Evolutionary conservation across 2,113 vertebrate genomes (phyloP).

Genomic region (Brachypteracias leptosomus): DNA sequence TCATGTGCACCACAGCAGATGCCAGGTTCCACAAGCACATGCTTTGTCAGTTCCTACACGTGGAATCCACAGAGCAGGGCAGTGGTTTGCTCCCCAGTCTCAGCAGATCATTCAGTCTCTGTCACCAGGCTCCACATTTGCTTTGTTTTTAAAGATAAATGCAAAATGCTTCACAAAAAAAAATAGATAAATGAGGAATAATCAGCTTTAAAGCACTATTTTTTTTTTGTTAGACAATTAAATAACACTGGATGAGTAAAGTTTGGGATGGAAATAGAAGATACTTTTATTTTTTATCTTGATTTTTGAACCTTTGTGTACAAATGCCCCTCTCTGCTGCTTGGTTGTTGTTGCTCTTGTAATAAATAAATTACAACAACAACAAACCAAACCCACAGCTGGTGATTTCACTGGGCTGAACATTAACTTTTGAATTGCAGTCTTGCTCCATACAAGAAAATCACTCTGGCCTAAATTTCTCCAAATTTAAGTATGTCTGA

Average conservation of each 20-base stretch:
- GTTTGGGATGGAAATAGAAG: background rate
- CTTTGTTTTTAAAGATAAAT: background rate
- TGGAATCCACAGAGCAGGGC: background rate
- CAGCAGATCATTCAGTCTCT: background rate
- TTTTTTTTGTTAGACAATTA: background rate
- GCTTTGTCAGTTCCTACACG: background rate
- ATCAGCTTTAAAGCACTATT: background rate
- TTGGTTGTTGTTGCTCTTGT: background rate
- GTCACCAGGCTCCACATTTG: background rate
- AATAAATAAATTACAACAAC: background rate
- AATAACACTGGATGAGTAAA: background rate
- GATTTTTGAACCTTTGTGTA: background rate
- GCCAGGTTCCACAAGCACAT: background rate
- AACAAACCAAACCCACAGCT: background rate
- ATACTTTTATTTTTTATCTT: background rate
- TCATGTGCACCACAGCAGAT: background rate
- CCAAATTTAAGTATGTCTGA: background rate
- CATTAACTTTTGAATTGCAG: background rate
- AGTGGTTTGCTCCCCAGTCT: background rate
- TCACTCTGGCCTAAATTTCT: background rate
- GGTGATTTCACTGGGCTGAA: background rate
- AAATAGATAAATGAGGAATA: background rate
- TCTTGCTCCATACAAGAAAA: background rate
- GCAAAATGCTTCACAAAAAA: background rate
- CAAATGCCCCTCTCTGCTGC: background rate